Conservation (phyloP, 1,140 invertebrate species). For the Cardiocondyla obscurior region DNA sequence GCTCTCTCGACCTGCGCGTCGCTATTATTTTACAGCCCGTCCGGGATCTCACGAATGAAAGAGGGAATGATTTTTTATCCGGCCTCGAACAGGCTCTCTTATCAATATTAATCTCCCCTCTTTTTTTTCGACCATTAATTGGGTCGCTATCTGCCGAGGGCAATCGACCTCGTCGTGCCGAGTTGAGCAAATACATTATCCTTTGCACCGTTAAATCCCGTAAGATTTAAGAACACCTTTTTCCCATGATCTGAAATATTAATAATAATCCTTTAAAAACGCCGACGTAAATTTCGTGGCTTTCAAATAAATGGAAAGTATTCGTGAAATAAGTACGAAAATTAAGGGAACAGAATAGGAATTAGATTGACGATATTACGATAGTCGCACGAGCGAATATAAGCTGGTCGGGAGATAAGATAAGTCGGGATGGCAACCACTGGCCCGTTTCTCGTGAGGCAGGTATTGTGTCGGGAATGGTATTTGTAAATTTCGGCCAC, state of each 20-base stretch:
- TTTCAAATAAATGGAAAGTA: neutral
- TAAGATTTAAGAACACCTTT: neutral
- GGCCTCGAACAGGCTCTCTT: neutral
- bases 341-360: neutral
- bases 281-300: neutral
- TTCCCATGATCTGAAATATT: neutral
- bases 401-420: no score
- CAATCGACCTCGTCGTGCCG: constrained; percentile 44
- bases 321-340: neutral
- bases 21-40: constrained; percentile 62
- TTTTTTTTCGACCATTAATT: constrained; percentile 61
- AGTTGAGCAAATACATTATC: neutral
- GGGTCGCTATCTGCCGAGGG: constrained; percentile 59
- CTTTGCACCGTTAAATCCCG: neutral
- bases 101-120: constrained; percentile 56
- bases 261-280: neutral
- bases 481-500: constrained; percentile 71
- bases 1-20: neutral
- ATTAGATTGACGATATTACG: neutral
- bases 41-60: constrained; percentile 3
- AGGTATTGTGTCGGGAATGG: constrained; percentile 74
- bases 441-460: constrained; percentile 3
- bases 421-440: constrained; percentile 29
- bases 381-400: neutral
- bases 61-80: neutral